Evolutionary conservation across 2,797 vertebrate genomes (phyloP).

Genomic region (Carduelis carduelis): DNA sequence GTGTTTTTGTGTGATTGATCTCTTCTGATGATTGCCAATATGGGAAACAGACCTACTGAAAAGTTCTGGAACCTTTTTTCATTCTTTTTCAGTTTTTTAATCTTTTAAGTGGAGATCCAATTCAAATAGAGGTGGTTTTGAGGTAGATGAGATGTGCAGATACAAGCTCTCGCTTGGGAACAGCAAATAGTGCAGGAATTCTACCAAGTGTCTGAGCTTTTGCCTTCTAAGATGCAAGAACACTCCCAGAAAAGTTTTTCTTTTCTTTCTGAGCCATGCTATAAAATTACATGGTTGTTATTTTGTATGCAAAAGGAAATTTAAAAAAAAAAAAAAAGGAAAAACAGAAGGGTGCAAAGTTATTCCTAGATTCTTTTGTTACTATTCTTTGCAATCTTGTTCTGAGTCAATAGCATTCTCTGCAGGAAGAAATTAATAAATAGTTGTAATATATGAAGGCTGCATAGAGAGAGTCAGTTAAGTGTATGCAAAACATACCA

Average conservation of each 20-base stretch:
- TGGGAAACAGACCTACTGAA: rapidly evolving
- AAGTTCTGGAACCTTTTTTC: neutral
- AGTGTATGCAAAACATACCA: neutral
- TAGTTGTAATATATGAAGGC: neutral
- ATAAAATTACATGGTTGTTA: neutral
- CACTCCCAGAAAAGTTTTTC: neutral
- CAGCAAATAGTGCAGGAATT: neutral
- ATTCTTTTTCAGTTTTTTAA: neutral
- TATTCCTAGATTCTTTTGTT: neutral
- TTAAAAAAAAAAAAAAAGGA: neutral
- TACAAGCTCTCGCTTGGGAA: neutral
- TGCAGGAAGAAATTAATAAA: neutral
- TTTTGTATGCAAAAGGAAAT: neutral
- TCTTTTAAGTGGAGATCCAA: neutral
- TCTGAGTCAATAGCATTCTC: neutral
- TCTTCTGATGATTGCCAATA: neutral
- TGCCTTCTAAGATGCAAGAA: neutral
- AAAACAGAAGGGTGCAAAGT: neutral
- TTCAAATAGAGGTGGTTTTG: neutral
- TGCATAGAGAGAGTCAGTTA: neutral
- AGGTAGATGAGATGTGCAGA: neutral
- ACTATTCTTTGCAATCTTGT: neutral
- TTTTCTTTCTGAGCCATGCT: neutral
- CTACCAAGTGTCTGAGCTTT: neutral
- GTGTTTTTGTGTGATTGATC: neutral